Base-by-base conservation (phyloP, 2,113 vertebrate species). In the Chaetura pelagica region DNA sequence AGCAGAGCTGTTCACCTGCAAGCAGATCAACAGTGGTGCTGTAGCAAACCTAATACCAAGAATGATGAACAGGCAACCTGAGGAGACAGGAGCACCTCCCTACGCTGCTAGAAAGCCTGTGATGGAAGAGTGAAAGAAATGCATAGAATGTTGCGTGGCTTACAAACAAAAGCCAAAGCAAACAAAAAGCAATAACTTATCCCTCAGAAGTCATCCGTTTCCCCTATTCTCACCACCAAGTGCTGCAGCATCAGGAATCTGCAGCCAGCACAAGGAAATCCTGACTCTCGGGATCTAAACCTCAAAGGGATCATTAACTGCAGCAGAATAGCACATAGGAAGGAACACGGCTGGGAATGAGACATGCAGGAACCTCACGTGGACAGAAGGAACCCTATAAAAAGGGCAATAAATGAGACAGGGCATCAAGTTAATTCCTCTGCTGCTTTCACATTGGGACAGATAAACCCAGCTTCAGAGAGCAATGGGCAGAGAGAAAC, bases 251-350 rank as follows among this genome's bases (percentile, higher is more conserved):
- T 91, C 92, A 93, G 90, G 87, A 96, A 94, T 96, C 80, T 15
- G 11, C 82, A 88, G 79, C 76, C 94, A 94, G 64, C 74, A 84
- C 67, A 94, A 97, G 94, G 95, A 97, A 96, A 97, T 96, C 96
- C 96, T 96, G 96, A 89, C 68, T 92, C 51, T 72, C 0, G 6
- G 46, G 34, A 42, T 78, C 82, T 57, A 79, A 79, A 81, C n/a
- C 92, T 69, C 69, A 49, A 7, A 27, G 42, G 49, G 61, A 93
- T 59, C 78, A 12, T 89, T 69, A 69, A 51, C 32, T 38, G 38
- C 23, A 5, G 55, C 58, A 91, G 72, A 91, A 48, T 12, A 59
- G 76, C 21, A 12, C 78, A 87, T 3, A 71, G 66, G 67, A 79
- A 42, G 62, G 14, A 88, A n/a, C 44, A 24, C 2, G 7, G 34